A percentile compares a stretch with the other conserved stretches of the same genome.
Conservation (phyloP, 2,797 vertebrate species). For the Malacoraja senta region DNA sequence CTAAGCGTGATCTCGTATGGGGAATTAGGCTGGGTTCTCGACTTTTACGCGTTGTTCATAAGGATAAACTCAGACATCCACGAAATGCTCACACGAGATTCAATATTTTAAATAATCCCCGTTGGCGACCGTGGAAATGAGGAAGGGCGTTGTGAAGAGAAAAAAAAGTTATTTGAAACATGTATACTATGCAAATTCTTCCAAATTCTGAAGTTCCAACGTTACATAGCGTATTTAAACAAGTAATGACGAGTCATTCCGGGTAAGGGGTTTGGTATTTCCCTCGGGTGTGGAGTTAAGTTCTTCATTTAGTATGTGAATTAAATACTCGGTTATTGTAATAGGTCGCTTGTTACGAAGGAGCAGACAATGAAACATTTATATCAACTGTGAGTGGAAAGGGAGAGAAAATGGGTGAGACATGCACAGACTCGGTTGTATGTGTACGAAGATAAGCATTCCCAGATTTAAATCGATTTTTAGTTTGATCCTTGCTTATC, state of each 20-base stretch:
- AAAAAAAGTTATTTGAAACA: neutral
- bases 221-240: neutral
- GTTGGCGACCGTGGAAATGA: neutral
- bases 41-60: neutral
- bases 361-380: neutral
- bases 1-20: neutral
- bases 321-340: neutral
- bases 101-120: neutral
- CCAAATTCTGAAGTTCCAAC: neutral
- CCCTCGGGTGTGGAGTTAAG: neutral
- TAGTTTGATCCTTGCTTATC: neutral
- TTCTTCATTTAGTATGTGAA: neutral
- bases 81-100: neutral
- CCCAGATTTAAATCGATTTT: neutral
- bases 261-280: neutral
- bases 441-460: neutral
- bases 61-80: neutral
- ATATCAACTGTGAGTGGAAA: too few species aligned
- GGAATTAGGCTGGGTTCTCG: neutral
- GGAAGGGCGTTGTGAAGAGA: neutral
- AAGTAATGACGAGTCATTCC: neutral
- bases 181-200: neutral
- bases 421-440: neutral
- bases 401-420: too few species aligned
- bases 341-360: neutral